Conservation (phyloP, 1,140 invertebrate genomes). For the Drosophila persimilis region DNA sequence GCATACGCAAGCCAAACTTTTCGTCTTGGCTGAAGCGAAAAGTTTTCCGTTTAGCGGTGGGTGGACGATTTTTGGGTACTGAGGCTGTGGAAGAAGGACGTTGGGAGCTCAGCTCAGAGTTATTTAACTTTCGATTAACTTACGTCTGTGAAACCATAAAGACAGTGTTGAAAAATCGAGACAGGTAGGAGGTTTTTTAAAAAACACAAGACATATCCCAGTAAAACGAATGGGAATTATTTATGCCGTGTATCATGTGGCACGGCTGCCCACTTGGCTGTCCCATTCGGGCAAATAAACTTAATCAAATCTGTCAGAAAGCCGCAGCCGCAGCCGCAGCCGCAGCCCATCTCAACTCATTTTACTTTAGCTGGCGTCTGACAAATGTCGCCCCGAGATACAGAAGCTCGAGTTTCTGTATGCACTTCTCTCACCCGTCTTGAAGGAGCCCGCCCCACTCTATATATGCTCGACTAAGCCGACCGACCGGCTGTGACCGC, state of each 20-base stretch:
- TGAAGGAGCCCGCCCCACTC: constrained; percentile 13
- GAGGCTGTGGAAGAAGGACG: neutral
- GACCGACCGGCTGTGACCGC: constrained; percentile 48
- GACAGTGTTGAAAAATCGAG: constrained; percentile 11
- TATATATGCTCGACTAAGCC: constrained; percentile 39
- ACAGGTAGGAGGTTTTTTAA: no score
- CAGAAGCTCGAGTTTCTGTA: constrained; percentile 35
- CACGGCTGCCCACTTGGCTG: constrained; percentile 14
- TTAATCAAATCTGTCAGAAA: constrained; percentile 71
- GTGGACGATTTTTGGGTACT: neutral
- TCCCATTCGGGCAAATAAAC: constrained; percentile 41
- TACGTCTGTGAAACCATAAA: constrained; percentile 16
- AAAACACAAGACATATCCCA: no score
- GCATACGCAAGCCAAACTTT: constrained; percentile 43
- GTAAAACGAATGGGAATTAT: neutral
- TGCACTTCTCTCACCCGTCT: constrained; percentile 41
- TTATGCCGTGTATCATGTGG: constrained; percentile 26
- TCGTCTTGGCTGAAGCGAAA: constrained; percentile 4
- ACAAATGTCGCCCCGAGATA: constrained; percentile 66
- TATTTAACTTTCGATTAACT: constrained; percentile 62
- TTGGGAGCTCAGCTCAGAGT: constrained; percentile 33
- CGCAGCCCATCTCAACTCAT: constrained; percentile 57
- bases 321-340: constrained; percentile 65
- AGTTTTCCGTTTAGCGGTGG: constrained; percentile 1
- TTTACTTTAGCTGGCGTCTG: constrained; percentile 34